These are phyloP conservation scores for Apomyelois bistriatella DNA, from an alignment of 2,888 invertebrate genomes.

Conservation along the genomic window DNA sequence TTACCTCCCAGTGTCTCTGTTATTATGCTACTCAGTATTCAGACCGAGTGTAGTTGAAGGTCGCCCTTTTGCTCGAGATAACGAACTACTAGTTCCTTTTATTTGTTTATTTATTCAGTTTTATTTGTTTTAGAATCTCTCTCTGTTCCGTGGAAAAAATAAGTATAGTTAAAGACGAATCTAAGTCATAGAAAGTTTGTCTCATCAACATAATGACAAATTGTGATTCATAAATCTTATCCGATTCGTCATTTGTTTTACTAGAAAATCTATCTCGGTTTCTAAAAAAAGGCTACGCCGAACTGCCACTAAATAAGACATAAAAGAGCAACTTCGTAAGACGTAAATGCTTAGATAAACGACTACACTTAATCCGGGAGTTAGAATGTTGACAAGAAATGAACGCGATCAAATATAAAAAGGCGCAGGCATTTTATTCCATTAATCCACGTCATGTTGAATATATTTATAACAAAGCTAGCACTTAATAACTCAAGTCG, in stretches of 20 bases:
- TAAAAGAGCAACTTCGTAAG: constrained; percentile 59
- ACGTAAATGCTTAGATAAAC: constrained; percentile 69
- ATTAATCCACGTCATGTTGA: constrained; percentile 72
- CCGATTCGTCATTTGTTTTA: constrained; percentile 30
- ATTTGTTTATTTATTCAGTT: constrained; percentile 36
- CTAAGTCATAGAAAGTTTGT: constrained; percentile 30
- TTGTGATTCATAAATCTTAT: constrained; percentile 36
- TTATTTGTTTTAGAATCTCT: constrained; percentile 1
- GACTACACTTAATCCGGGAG: constrained; percentile 72
- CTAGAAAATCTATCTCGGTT: constrained; percentile 36
- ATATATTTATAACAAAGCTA: constrained; percentile 75
- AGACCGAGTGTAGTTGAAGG: constrained; percentile 65
- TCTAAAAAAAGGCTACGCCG: constrained; percentile 46
- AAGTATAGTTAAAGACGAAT: constrained; percentile 21
- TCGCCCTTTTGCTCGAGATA: constrained; percentile 64
- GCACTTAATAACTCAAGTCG: constrained; percentile 71
- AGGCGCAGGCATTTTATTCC: constrained; percentile 58
- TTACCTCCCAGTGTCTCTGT: constrained; percentile 68
- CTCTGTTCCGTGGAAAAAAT: constrained; percentile 17
- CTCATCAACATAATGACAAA: constrained; percentile 37
- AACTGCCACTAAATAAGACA: constrained; percentile 52
- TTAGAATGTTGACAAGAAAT: constrained; percentile 73
- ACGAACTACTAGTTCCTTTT: constrained; percentile 58
- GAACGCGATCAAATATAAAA: constrained; percentile 68
- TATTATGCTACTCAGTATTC: constrained; percentile 73